Conservation (phyloP, 2,888 invertebrate species). For the Aricia artaxerxes region DNA sequence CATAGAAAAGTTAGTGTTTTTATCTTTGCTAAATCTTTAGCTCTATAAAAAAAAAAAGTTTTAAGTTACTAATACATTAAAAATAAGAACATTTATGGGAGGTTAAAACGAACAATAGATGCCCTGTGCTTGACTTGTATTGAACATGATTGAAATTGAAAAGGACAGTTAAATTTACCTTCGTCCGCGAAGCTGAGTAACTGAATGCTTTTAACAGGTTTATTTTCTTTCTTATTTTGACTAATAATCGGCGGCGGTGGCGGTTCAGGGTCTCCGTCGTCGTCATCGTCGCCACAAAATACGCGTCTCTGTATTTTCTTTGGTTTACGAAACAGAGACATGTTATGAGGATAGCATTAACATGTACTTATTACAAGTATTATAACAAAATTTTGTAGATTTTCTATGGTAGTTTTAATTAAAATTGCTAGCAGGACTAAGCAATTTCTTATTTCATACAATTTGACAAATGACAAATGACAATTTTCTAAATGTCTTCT, state of each 20-base stretch:
- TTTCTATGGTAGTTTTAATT: not conserved
- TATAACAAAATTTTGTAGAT: not conserved
- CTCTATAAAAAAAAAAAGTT: too few species aligned
- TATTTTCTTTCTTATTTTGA: slow-evolving; percentile 71
- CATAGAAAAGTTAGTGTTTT: too few species aligned
- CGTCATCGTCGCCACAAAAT: slow-evolving; percentile 85
- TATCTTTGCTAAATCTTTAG: too few species aligned
- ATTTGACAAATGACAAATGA: too few species aligned
- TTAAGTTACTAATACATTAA: too few species aligned
- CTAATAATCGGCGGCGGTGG: slow-evolving; percentile 76
- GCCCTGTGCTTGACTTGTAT: not conserved
- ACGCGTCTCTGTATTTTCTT: slow-evolving; percentile 90
- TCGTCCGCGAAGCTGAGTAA: slow-evolving; percentile 92
- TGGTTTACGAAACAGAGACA: slow-evolving; percentile 94
- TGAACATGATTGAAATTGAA: not conserved
- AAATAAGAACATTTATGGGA: not conserved
- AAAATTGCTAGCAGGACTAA: not conserved
- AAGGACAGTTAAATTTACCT: slow-evolving; percentile 57
- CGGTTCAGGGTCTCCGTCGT: slow-evolving; percentile 77
- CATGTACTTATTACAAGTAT: not conserved
- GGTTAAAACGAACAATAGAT: not conserved
- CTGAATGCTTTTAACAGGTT: slow-evolving; percentile 77
- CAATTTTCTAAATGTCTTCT: too few species aligned
- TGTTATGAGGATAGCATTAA: slow-evolving; percentile 50
- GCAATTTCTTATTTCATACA: too few species aligned